A percentile compares a stretch with the other conserved stretches of the same genome.
phyloP scores from a whole-genome alignment of 2,888 invertebrate species.

The Drosophila meridionalis region DNA sequence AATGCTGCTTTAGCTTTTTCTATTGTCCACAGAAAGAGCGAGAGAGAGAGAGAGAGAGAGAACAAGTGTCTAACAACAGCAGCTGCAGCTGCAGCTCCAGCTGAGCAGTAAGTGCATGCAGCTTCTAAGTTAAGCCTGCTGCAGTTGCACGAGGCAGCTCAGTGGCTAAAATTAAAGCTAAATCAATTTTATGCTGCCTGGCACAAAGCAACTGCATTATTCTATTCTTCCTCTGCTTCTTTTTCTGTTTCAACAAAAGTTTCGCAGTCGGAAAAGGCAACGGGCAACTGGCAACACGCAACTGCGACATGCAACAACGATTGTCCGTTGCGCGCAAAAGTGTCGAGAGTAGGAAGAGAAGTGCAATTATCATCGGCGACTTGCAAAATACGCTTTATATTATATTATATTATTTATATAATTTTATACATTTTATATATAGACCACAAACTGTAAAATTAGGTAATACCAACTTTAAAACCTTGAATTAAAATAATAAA shows the following conservation, averaged over 20 bases:
- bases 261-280: conserved; percentile 18
- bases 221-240: conserved; percentile 18
- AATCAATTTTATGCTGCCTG: conserved; percentile 36
- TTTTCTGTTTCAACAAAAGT: conserved; percentile 30
- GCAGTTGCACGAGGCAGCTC: conserved; percentile 15
- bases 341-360: conserved; percentile 15
- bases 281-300: conserved; percentile 31
- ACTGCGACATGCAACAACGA: conserved; percentile 36
- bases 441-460: too few species aligned
- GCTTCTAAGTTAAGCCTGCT: conserved; percentile 28
- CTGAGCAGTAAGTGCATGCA: conserved; percentile 19
- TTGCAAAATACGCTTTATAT: background rate
- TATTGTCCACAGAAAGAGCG: conserved; percentile 15
- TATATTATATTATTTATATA: background rate
- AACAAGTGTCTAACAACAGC: conserved; percentile 35
- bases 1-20: conserved; percentile 27
- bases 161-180: conserved; percentile 32
- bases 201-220: conserved; percentile 36
- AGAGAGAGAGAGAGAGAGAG: background rate
- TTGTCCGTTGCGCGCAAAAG: conserved; percentile 15
- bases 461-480: too few species aligned
- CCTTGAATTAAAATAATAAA: too few species aligned
- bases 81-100: conserved; percentile 23
- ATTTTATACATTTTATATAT: too few species aligned
- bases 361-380: background rate